Conservation (phyloP, 2,113 vertebrate genomes). For the Poicephalus gulielmi region DNA sequence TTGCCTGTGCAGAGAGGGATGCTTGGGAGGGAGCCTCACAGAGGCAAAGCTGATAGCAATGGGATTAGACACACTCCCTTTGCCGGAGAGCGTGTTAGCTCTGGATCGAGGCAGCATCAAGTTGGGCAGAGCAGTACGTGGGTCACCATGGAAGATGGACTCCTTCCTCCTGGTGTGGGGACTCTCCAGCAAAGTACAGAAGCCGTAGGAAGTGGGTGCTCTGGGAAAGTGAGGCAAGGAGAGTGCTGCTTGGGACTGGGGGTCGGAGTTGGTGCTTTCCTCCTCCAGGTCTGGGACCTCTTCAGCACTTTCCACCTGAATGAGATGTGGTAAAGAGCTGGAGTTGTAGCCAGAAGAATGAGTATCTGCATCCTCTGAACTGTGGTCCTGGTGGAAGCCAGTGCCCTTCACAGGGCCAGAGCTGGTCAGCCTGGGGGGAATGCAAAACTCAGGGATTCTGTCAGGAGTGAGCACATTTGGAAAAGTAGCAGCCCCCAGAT, state of each 20-base stretch:
- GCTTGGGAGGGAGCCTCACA: conserved; percentile 70
- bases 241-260: conserved; percentile 86
- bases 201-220: conserved; percentile 84
- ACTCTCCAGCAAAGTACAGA: conserved; percentile 88
- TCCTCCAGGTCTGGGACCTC: conserved; percentile 71
- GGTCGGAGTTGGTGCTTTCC: conserved; percentile 86
- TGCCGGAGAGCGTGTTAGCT: conserved; percentile 73
- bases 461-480: conserved; percentile 76
- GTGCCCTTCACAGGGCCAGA: not conserved
- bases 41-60: conserved; percentile 71
- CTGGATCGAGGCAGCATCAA: conserved; percentile 74
- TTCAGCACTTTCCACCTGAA: conserved; percentile 88
- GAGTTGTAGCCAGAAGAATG: not conserved
- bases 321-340: conserved; percentile 72
- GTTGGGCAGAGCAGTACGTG: not conserved
- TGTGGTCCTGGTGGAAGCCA: not conserved
- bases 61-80: conserved; percentile 62
- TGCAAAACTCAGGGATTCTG: conserved; percentile 78
- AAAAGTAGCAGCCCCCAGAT: conserved; percentile 5
- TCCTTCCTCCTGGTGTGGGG: conserved; percentile 90
- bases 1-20: conserved; percentile 63
- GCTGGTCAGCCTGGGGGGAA: conserved; percentile 67
- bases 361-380: not conserved
- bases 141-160: conserved; percentile 85
- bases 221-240: conserved; percentile 87